phyloP scores from a whole-genome alignment of 2,113 vertebrate species.

The Dromiciops gliroides region DNA sequence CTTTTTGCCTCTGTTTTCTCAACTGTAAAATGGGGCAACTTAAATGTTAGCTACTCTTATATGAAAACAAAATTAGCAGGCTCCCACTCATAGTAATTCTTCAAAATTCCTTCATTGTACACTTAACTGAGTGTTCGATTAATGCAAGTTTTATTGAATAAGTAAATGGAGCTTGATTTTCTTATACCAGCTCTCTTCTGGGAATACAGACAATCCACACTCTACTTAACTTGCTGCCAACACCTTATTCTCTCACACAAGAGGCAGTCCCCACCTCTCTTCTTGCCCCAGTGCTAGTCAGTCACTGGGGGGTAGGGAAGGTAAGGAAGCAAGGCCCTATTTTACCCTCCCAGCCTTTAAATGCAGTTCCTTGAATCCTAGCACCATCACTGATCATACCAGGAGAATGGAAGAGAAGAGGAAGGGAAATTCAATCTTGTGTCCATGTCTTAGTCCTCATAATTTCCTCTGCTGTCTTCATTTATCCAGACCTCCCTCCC shows the following conservation, averaged over 20 bases:
- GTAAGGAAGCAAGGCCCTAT: background rate
- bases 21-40: background rate
- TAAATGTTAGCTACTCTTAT: background rate
- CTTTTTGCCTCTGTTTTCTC: background rate
- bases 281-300: background rate
- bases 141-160: background rate
- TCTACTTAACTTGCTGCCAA: background rate
- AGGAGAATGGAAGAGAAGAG: background rate
- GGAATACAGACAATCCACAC: background rate
- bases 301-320: background rate
- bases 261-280: background rate
- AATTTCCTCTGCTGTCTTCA: background rate
- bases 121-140: background rate
- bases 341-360: background rate
- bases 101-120: background rate
- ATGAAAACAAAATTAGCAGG: background rate
- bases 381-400: background rate
- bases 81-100: background rate
- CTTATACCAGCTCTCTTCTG: background rate
- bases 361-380: background rate
- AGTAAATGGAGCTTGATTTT: background rate
- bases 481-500: background rate
- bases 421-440: background rate
- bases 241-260: background rate
- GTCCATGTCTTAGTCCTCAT: background rate